Evolutionary conservation across 2,797 vertebrate genomes (phyloP), one percentile per base, ranked within the genome.

Genomic region (Tokudaia tokunoshimensis): DNA sequence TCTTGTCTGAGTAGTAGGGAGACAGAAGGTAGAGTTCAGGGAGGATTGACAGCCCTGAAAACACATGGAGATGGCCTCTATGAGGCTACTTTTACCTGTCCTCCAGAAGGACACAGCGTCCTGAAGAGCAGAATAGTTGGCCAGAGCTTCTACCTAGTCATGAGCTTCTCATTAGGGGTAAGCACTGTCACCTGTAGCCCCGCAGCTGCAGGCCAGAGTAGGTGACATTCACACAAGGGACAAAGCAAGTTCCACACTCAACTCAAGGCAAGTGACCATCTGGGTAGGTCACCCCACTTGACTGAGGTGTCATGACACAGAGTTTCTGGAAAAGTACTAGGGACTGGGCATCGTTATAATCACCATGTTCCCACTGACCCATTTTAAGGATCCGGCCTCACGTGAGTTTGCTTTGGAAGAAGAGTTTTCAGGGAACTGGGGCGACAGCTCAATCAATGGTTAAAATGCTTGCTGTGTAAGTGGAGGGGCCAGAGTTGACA

Each of bases 381-480:
- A 37, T 57, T 13, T 34, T 37, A 57, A 81, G 55, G 34, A 57
- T 13, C 20, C 20, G 37, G 91, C 70, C 92, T 84, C 15, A 90
- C 37, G 4, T 3, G 26, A 88, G 89, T 96, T 95, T 89, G 92
- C 87, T 96, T 94, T 96, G 70, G 57, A 93, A 94, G 78, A 83
- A 75, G 1, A 37, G 2, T 96, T 47, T 89, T 86, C 47, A 47
- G 50, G 20, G 63, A 8, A 75, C 50, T 55, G 50, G 29, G 15
- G 17, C 1, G 10, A 81, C 17, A 1, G 52, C 11, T 78, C 75
- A 50, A 14, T 78, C 75, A 50, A 14, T 5, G 19, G 79, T n/a
- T 37, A 37, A 57, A 13, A 20, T n/a, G 11, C 52, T 81, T 81
- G 15, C 79, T 37, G 52, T 22, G 31, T 11, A 55, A 29, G 31